These are phyloP conservation scores for Clivina fossor DNA, from an alignment of 2,888 invertebrate species.

Conservation along the genomic window DNA sequence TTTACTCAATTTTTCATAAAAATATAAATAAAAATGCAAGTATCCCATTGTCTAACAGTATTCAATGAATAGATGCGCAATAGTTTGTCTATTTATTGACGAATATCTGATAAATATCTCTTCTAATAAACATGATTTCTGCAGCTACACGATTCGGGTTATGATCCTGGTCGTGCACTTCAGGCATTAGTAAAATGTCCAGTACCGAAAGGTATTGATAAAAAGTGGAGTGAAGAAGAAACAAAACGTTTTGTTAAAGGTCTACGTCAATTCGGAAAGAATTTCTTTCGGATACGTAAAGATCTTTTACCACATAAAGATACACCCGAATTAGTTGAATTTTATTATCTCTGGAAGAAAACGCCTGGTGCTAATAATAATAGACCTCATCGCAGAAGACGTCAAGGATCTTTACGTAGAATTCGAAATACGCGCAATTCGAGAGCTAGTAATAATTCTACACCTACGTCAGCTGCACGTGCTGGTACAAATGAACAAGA, in stretches of 20 bases:
- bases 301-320: conserved; percentile 96
- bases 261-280: conserved; percentile 96
- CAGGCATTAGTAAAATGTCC: conserved; percentile 97
- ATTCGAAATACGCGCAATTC: conserved; percentile 87
- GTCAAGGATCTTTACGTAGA: conserved; percentile 83
- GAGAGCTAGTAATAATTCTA: conserved; percentile 64
- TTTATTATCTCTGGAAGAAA: conserved; percentile 99
- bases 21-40: too few relatives aligned
- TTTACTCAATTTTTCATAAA: too few relatives aligned
- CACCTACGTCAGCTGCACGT: conserved; percentile 57
- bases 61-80: too few relatives aligned
- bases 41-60: too few relatives aligned
- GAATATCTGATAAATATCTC: conserved; percentile 4
- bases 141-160: conserved; percentile 93
- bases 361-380: conserved; percentile 97
- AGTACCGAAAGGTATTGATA: conserved; percentile 94
- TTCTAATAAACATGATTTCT: neutral
- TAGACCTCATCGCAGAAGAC: conserved; percentile 86
- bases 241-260: conserved; percentile 98
- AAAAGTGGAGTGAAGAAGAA: conserved; percentile 98
- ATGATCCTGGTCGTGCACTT: conserved; percentile 94
- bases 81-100: conserved; percentile 15
- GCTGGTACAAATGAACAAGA: conserved; percentile 50
- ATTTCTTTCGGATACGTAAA: conserved; percentile 96
- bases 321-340: conserved; percentile 95